Conservation (phyloP, 1,140 invertebrate genomes). For the Asobara japonica region DNA sequence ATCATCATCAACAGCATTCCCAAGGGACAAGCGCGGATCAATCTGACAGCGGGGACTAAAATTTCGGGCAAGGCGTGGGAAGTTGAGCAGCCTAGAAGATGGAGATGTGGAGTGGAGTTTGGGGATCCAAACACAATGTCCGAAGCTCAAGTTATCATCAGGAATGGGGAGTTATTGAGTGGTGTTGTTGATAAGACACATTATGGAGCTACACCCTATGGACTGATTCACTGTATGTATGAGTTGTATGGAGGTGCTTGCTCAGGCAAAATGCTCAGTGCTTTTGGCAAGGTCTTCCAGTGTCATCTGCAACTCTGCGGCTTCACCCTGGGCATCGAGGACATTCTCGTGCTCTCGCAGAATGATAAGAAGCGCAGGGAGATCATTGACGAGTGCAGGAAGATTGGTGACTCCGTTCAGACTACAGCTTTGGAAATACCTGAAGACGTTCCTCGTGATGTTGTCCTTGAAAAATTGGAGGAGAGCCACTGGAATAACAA, state of each 20-base stretch:
- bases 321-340: constrained; percentile 94
- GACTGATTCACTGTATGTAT: constrained; percentile 92
- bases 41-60: constrained; percentile 85
- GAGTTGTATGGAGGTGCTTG: constrained; percentile 93
- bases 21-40: constrained; percentile 76
- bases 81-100: constrained; percentile 64
- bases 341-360: constrained; percentile 84
- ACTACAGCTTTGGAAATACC: constrained; percentile 78
- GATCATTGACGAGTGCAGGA: constrained; percentile 75
- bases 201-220: constrained; percentile 93
- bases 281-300: constrained; percentile 93
- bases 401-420: constrained; percentile 73
- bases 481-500: constrained; percentile 78
- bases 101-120: constrained; percentile 72
- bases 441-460: constrained; percentile 65
- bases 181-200: constrained; percentile 98
- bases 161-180: constrained; percentile 86
- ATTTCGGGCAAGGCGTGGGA: constrained; percentile 85
- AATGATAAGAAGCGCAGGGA: constrained; percentile 79
- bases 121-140: constrained; percentile 75
- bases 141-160: constrained; percentile 92
- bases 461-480: constrained; percentile 76
- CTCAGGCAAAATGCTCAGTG: constrained; percentile 84
- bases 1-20: constrained; percentile 90
- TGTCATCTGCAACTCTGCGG: constrained; percentile 89